phyloP scores from a whole-genome alignment of 2,888 invertebrate species.

The Pristionchus entomophagus region DNA sequence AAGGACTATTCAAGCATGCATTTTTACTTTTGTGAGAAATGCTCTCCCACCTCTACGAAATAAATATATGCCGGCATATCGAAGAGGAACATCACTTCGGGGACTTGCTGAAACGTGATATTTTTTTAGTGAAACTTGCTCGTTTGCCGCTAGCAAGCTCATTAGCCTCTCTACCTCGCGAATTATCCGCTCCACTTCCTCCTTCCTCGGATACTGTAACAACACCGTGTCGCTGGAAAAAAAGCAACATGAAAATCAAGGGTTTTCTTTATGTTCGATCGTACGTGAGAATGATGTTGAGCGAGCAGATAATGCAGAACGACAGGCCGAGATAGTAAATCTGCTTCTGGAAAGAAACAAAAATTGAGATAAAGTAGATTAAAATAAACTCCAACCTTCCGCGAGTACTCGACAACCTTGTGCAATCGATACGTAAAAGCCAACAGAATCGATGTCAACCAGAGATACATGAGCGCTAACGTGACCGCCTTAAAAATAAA shows the following conservation, averaged over 20 bases:
- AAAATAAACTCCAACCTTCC: not conserved
- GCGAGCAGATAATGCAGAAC: not conserved
- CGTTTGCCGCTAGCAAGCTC: too few species aligned
- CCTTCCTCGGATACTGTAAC: not conserved
- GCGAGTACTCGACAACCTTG: not conserved
- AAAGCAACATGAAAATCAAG: not conserved
- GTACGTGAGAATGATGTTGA: not conserved
- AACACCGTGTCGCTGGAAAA: not conserved
- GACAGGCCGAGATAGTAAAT: not conserved
- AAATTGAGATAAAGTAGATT: not conserved
- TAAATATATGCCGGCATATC: not conserved
- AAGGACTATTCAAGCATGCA: not conserved
- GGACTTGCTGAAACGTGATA: not conserved
- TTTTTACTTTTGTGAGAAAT: not conserved
- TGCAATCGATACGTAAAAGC: not conserved
- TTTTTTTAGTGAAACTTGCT: not conserved
- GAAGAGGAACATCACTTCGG: not conserved
- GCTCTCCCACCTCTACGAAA: not conserved
- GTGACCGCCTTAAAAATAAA: not conserved
- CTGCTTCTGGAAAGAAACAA: not conserved
- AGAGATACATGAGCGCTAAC: not conserved
- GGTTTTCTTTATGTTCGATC: not conserved
- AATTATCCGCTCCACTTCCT: not conserved
- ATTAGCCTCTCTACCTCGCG: not conserved
- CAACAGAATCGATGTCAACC: not conserved